Evolutionary conservation across 2,113 vertebrate genomes (phyloP).

Genomic region (Burhinus oedicnemus): DNA sequence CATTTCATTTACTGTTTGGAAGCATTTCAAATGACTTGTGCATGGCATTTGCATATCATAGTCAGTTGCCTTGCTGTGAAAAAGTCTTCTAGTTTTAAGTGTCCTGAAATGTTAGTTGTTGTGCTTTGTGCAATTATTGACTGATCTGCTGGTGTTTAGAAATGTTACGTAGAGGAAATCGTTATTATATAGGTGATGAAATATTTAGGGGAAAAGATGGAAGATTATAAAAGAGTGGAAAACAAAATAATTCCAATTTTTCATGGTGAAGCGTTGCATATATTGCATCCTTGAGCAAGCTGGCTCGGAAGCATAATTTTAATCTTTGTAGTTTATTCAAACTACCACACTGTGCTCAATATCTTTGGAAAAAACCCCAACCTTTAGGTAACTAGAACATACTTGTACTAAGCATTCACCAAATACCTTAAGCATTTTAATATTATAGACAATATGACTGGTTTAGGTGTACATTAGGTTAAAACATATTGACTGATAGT

Average conservation of each 20-base stretch:
- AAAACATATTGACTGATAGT: neutral
- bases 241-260: neutral
- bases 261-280: neutral
- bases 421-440: neutral
- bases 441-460: neutral
- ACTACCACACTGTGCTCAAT: neutral
- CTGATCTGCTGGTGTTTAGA: neutral
- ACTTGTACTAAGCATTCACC: neutral
- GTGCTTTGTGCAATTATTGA: neutral
- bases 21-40: neutral
- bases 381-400: neutral
- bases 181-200: neutral
- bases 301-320: neutral
- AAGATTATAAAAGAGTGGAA: neutral
- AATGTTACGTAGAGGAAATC: neutral
- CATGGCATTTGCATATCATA: neutral
- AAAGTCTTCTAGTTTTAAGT: neutral
- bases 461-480: neutral
- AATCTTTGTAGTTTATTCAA: neutral
- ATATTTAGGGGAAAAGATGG: neutral
- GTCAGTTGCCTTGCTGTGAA: neutral
- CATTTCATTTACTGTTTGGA: neutral
- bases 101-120: neutral
- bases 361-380: rapidly evolving
- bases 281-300: neutral